phyloP scores from a whole-genome alignment of 2,113 vertebrate genomes.

The Toxotes chatareus region DNA sequence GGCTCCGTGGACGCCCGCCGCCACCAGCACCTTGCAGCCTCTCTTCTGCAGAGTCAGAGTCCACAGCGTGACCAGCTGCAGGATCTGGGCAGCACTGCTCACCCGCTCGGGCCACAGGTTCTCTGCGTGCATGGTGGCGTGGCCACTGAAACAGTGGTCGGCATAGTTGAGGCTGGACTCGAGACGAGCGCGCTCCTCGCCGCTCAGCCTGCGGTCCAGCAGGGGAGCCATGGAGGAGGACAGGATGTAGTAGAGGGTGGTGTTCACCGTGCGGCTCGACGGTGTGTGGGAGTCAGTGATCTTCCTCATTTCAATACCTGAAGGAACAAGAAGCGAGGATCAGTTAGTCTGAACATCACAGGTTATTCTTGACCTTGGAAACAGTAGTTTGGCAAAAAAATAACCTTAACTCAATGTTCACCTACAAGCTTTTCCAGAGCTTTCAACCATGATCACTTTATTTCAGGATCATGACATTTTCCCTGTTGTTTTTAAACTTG shows the following conservation, averaged over 20 bases:
- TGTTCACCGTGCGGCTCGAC: conserved; percentile 92
- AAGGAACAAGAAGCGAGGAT: neutral
- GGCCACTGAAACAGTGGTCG: conserved; percentile 97
- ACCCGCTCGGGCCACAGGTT: conserved; percentile 93
- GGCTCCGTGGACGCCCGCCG: conserved; percentile 91
- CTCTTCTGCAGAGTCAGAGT: conserved; percentile 94
- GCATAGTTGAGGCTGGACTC: conserved; percentile 93
- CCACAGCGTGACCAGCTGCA: conserved; percentile 95
- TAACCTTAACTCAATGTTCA: neutral
- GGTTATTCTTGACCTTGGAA: too few relatives aligned
- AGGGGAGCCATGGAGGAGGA: conserved; percentile 89
- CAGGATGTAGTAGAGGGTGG: conserved; percentile 94
- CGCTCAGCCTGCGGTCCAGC: conserved; percentile 83
- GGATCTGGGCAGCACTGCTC: conserved; percentile 85
- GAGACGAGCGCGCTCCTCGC: conserved; percentile 87
- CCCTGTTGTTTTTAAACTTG: too few relatives aligned
- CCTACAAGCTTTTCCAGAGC: neutral
- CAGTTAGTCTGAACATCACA: neutral
- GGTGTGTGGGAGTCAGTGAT: conserved; percentile 94
- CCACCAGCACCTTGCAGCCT: conserved; percentile 92
- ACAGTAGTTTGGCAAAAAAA: too few relatives aligned
- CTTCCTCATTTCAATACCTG: conserved; percentile 95
- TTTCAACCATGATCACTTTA: neutral
- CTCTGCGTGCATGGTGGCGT: conserved; percentile 96
- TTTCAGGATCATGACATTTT: neutral